Evolutionary conservation across 2,888 invertebrate genomes (phyloP).

Genomic region (Gasteruption jaculator): DNA sequence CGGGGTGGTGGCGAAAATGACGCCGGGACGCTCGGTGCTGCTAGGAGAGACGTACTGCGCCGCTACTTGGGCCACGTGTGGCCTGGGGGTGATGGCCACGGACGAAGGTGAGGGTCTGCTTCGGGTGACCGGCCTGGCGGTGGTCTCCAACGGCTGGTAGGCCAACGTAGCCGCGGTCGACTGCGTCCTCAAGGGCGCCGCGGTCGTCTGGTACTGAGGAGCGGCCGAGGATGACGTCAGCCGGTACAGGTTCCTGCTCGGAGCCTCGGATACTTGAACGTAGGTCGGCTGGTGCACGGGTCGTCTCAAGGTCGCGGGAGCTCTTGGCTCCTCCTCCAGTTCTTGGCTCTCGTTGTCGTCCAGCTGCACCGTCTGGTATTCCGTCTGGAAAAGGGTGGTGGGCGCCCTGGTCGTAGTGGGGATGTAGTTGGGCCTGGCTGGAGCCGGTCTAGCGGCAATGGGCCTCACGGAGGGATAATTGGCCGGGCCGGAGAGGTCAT

Average conservation of each 20-base stretch:
- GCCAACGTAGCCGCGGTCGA: slow-evolving; percentile 30
- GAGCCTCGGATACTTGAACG: slow-evolving; percentile 32
- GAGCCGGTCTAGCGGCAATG: slow-evolving; percentile 50
- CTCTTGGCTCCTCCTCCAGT: slow-evolving; percentile 54
- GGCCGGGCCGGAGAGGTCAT: slow-evolving; percentile 59
- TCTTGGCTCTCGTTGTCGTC: slow-evolving; percentile 58
- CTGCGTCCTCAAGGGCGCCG: slow-evolving; percentile 50
- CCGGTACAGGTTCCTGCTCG: slow-evolving; percentile 50
- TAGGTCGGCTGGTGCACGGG: slow-evolving; percentile 45
- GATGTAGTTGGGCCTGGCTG: slow-evolving; percentile 47
- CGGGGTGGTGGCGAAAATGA: slow-evolving; percentile 45
- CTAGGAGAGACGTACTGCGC: slow-evolving; percentile 47
- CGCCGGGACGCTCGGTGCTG: slow-evolving; percentile 49
- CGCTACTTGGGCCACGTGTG: slow-evolving; percentile 47
- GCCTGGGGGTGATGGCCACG: slow-evolving; percentile 59
- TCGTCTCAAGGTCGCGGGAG: slow-evolving; percentile 47
- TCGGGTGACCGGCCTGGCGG: slow-evolving; percentile 32
- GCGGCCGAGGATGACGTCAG: slow-evolving; percentile 52
- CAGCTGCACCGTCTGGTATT: slow-evolving; percentile 57
- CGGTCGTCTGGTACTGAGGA: slow-evolving; percentile 65
- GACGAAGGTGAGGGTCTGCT: slow-evolving; percentile 40
- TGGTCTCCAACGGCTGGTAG: slow-evolving; percentile 40
- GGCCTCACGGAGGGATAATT: slow-evolving; percentile 60
- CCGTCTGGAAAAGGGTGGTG: slow-evolving; percentile 69
- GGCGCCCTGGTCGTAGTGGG: slow-evolving; percentile 54